Conservation (phyloP, 2,113 vertebrate species). For the Cervus canadensis region DNA sequence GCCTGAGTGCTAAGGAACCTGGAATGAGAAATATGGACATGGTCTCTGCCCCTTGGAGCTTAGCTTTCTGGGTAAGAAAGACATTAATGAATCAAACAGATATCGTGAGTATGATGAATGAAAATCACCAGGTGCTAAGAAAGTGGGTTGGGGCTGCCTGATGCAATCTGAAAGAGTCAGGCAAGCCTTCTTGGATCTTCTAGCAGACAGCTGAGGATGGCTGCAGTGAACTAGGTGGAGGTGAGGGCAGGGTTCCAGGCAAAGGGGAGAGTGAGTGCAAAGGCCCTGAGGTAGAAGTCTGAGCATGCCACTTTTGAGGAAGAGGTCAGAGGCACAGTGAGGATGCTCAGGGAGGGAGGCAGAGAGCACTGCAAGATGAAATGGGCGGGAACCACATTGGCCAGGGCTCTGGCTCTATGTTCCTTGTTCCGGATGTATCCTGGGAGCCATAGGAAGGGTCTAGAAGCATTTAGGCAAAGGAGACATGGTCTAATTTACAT, state of each 20-base stretch:
- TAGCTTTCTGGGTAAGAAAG: not conserved
- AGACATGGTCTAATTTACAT: not conserved
- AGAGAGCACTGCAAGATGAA: not conserved
- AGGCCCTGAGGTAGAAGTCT: not conserved
- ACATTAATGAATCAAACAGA: not conserved
- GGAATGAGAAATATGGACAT: not conserved
- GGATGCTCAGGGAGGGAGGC: not conserved
- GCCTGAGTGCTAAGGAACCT: not conserved
- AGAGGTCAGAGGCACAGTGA: not conserved
- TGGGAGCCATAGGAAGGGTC: not conserved
- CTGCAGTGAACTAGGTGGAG: no score
- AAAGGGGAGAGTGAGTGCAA: not conserved
- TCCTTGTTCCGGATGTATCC: not conserved
- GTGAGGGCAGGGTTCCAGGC: not conserved
- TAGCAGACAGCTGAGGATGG: not conserved
- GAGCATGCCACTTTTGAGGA: not conserved
- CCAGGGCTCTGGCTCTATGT: no score
- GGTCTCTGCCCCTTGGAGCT: not conserved
- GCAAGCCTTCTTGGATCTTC: not conserved
- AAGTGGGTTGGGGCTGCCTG: not conserved
- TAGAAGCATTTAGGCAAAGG: not conserved
- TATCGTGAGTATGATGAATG: not conserved
- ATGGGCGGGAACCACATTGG: rapidly evolving
- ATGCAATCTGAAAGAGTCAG: not conserved
- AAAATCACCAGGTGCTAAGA: not conserved